Percentiles rank a stretch among this genome's conserved stretches.
These are phyloP conservation scores for Aptenodytes patagonicus DNA, from an alignment of 2,113 vertebrate genomes.

Conservation along the genomic window DNA sequence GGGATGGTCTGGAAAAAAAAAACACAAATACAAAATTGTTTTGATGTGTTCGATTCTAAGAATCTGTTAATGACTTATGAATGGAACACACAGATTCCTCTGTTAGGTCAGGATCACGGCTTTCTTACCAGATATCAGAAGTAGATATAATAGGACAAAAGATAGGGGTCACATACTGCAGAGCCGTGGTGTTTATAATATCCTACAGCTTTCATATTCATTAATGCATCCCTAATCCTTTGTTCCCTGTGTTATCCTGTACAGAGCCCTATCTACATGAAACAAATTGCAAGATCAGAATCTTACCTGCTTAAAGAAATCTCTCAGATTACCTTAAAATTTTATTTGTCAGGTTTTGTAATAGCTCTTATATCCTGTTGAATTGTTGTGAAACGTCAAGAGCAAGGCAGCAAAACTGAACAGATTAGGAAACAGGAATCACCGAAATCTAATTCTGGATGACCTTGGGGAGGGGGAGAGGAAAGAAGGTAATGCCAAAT, in stretches of 20 bases:
- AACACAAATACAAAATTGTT: neutral
- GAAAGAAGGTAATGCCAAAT: neutral
- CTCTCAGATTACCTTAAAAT: neutral
- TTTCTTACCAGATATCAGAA: neutral
- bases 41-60: conserved; percentile 2
- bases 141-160: neutral
- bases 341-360: neutral
- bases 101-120: neutral
- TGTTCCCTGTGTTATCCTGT: neutral
- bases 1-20: neutral
- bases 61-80: conserved; percentile 6
- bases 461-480: neutral
- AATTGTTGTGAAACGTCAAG: neutral
- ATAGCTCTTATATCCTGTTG: neutral
- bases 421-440: neutral
- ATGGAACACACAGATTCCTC: neutral
- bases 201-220: neutral
- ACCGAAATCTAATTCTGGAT: neutral
- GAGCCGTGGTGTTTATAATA: neutral
- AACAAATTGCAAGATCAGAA: neutral
- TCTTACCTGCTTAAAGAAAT: neutral
- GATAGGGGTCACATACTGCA: neutral
- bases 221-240: neutral
- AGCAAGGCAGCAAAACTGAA: neutral
- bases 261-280: neutral